A percentile compares a stretch with the other conserved stretches of the same genome.
Conservation (phyloP, 1,140 invertebrate species). For the Eriocheir sinensis region DNA sequence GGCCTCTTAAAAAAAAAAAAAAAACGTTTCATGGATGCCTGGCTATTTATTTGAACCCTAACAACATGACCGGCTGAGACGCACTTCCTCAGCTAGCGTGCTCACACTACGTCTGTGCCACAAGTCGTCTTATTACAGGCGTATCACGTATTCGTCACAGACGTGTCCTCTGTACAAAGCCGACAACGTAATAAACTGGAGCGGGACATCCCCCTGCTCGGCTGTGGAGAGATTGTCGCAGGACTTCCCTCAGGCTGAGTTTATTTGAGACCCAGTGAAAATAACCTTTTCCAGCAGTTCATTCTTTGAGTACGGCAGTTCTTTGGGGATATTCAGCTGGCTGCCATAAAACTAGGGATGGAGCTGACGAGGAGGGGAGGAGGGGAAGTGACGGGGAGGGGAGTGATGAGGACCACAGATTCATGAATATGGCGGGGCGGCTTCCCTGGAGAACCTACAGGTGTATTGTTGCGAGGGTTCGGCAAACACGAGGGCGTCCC, state of each 20-base stretch:
- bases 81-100: background rate
- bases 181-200: background rate
- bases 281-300: background rate
- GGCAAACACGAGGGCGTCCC: background rate
- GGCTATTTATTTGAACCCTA: no score
- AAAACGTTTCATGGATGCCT: no score
- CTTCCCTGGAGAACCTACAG: background rate
- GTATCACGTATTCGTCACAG: background rate
- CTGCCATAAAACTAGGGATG: background rate
- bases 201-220: background rate
- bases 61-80: no score
- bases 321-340: background rate
- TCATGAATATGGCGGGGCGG: background rate
- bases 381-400: background rate
- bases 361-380: background rate
- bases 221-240: background rate
- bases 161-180: background rate
- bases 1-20: no score
- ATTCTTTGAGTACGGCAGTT: background rate
- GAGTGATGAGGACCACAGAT: background rate
- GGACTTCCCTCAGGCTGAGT: background rate
- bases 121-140: background rate
- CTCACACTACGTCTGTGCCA: background rate
- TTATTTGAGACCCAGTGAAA: conserved; percentile 26
- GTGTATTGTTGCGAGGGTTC: background rate